Evolutionary conservation across 1,140 invertebrate genomes (phyloP), one percentile per base, ranked within the genome.

Genomic region (Venturia canescens): DNA sequence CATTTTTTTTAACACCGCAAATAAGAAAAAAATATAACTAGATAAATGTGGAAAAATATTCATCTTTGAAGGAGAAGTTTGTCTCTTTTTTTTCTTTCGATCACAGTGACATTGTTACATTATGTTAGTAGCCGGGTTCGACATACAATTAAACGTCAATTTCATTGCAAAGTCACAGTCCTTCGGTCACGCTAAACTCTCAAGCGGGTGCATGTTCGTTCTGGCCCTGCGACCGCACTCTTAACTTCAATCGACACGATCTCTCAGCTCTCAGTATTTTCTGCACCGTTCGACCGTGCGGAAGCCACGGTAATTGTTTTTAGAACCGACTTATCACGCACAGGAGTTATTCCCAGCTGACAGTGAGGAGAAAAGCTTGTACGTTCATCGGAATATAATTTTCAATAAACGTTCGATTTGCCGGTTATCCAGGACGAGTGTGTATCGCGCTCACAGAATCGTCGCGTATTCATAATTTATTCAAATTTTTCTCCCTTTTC

Each of bases 211-310:
- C 69, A 71, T 71, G 69, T 44, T 16, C 1, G 34, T 71, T 71
- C 23, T 21, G 34, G 21, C 31, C 34, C 44, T 44, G 13, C 69
- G 18, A 44, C n/a, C 31, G 21, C 31, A 16, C 9, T 71, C 69
- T 71, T 71, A 38, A 71, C 44, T 71, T n/a, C 69, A 38, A 71
- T 71, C 69, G 31, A 5, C n/a, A 34, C 15, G 1, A 71, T 71
- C 69, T 44, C 34, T 71, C 44, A 71, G 31, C 31, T 71, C 31
- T 71, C 69, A 71, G 69, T 71, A 71, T 71, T 71, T 71, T 71
- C 31, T 71, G 69, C 29, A 71, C 31, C 18, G 29, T 71, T 71
- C 69, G 16, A 21, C 18, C 29, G 31, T 21, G n/a, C 69, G 44
- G 34, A 9, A 21, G 34, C 31, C n/a, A 44, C 34, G 44, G 29